These are phyloP conservation scores for Phylloscopus collybita DNA, from an alignment of 2,797 vertebrate species.

Conservation along the genomic window DNA sequence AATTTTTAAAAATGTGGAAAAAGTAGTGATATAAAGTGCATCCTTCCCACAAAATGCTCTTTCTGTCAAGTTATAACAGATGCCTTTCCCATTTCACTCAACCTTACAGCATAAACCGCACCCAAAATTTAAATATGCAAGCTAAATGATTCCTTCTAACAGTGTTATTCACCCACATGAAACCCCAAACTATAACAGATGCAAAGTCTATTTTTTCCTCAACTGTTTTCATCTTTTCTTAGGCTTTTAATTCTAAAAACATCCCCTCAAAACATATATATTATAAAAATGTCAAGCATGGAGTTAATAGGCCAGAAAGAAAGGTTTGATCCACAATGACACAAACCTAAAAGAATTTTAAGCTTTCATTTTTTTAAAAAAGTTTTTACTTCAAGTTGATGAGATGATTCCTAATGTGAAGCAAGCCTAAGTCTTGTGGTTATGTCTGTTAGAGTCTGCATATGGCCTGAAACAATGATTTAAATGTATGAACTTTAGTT, in stretches of 20 bases:
- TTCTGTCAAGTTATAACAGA: conserved; percentile 46
- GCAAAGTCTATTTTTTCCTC: conserved; percentile 37
- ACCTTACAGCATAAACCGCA: conserved; percentile 30
- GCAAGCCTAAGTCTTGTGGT: conserved; percentile 33
- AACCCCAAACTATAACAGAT: conserved; percentile 54
- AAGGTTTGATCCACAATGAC: not conserved
- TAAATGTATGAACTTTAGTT: conserved; percentile 61
- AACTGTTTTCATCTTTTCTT: conserved; percentile 42
- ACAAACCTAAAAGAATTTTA: not conserved
- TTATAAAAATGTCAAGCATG: conserved; percentile 1
- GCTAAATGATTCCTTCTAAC: conserved; percentile 48
- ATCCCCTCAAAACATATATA: not conserved
- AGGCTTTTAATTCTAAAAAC: conserved; percentile 28
- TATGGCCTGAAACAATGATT: conserved; percentile 63
- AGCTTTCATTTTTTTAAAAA: not conserved
- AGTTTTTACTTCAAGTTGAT: conserved; percentile 1
- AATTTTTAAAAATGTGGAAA: not conserved
- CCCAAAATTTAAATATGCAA: conserved; percentile 54
- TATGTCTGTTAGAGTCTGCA: conserved; percentile 40
- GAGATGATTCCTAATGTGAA: conserved; percentile 18
- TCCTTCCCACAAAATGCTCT: conserved; percentile 28
- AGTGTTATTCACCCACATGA: conserved; percentile 52
- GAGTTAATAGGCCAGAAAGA: not conserved
- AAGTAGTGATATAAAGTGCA: not conserved
- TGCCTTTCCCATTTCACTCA: conserved; percentile 23